Evolutionary conservation across 2,113 vertebrate genomes (phyloP), one percentile per base, ranked within the genome.

Genomic region (Mormyrus lacerda): DNA sequence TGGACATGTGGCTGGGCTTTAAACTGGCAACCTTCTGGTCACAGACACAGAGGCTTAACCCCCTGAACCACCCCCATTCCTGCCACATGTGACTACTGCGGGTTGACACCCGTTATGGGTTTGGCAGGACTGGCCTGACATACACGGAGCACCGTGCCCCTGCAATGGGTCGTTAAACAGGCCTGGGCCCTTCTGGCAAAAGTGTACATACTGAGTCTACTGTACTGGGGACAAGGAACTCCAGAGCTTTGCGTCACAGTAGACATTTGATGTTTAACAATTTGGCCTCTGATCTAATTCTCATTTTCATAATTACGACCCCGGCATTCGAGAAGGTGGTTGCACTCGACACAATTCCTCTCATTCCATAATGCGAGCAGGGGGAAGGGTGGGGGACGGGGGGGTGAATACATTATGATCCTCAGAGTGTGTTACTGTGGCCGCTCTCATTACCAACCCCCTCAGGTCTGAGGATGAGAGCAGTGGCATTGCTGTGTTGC

Each of bases 241-340:
- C 61, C 45, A 88, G 51, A 73, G 61, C n/a, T 47, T 42, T 51
- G 65, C 47, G 42, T 88, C 65, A 79, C 19, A 3, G 27, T 8
- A 50, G 44, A n/a, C 61, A 21, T 50, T 76, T 39, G 47, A 69
- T 88, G 47, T 39, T 51, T 48, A 39, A 51, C 88, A 53, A 50
- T 76, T 82, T 45, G 8, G 6, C 15, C 27, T 88, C 88, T 88
- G 47, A 51, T 39, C 61, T 76, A 31, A 88, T 50, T 88, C 27
- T 39, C n/a, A 82, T 88, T 79, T 88, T 88, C 58, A 76, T 88
- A 88, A 76, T 73, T 35, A 82, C 51, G 48, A 42, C 69, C 88
- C 47, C 9, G 48, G 42, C 19, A 82, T 82, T 76, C 4, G 31
- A 53, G 69, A 39, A 27, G 27, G 69, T 42, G 69, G 69, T 47